Conservation (phyloP, 2,888 invertebrate genomes). For the Pyralis farinalis region DNA sequence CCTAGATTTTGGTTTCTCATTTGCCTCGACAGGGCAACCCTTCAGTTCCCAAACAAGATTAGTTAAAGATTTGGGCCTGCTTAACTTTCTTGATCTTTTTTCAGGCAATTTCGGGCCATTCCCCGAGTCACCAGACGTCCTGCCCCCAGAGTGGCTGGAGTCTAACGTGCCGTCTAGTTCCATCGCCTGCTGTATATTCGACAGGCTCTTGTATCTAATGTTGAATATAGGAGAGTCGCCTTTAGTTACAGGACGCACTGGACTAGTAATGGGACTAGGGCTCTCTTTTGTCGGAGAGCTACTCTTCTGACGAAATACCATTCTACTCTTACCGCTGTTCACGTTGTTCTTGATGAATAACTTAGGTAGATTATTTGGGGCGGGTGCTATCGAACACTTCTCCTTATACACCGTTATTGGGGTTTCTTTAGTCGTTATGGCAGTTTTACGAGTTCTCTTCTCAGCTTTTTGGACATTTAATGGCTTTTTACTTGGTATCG, state of each 20-base stretch:
- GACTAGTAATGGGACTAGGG: conserved; percentile 82
- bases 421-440: conserved; percentile 80
- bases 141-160: conserved; percentile 93
- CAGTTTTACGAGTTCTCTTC: conserved; percentile 87
- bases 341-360: conserved; percentile 89
- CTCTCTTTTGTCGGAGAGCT: conserved; percentile 87
- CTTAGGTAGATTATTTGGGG: conserved; percentile 82
- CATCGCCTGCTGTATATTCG: conserved; percentile 87
- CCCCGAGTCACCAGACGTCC: conserved; percentile 92
- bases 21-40: conserved; percentile 65
- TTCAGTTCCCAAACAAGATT: conserved; percentile 92
- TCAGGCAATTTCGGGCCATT: conserved; percentile 90
- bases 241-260: conserved; percentile 78
- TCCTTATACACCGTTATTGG: conserved; percentile 79
- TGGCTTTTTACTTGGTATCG: conserved; percentile 92
- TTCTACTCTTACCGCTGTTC: conserved; percentile 83
- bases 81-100: conserved; percentile 89
- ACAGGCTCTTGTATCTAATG: conserved; percentile 86
- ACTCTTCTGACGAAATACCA: conserved; percentile 86
- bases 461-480: conserved; percentile 81
- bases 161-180: conserved; percentile 92
- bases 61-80: conserved; percentile 91
- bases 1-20: conserved; percentile 73
- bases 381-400: conserved; percentile 78
- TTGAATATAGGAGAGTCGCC: conserved; percentile 89